phyloP scores from a whole-genome alignment of 2,113 vertebrate genomes.

The Zeus faber region DNA sequence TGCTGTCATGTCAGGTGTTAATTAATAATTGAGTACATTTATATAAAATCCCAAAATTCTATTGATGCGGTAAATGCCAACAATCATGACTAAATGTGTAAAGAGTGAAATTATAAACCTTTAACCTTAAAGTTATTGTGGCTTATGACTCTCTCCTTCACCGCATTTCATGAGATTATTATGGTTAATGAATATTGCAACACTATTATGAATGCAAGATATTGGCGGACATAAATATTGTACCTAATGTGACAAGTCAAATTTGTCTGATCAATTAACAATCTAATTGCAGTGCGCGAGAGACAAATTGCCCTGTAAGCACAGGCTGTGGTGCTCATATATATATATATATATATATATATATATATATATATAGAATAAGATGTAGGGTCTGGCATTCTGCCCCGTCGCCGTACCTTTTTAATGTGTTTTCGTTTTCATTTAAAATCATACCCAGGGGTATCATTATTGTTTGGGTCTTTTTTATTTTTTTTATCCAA shows the following conservation, averaged over 20 bases:
- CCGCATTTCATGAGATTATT: conserved; percentile 32
- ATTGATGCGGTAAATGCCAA: conserved; percentile 7
- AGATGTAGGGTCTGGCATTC: conserved; percentile 22
- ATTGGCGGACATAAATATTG: conserved; percentile 25
- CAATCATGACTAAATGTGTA: neutral
- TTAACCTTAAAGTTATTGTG: too few relatives aligned
- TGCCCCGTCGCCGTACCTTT: conserved; percentile 45
- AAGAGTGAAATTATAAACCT: too few relatives aligned
- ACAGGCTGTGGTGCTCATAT: conserved; percentile 12
- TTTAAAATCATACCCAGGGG: conserved; percentile 58
- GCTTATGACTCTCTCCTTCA: too few relatives aligned
- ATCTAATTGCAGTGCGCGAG: conserved; percentile 27
- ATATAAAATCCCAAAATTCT: conserved; percentile 12
- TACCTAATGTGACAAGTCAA: conserved; percentile 24
- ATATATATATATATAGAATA: neutral
- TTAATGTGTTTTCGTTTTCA: conserved; percentile 41
- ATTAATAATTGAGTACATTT: too few relatives aligned
- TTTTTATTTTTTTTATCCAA: conserved; percentile 74
- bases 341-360: conserved; percentile 15
- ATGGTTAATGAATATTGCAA: conserved; percentile 23
- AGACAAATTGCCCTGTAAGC: conserved; percentile 23
- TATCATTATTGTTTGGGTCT: conserved; percentile 68
- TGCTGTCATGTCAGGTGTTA: too few relatives aligned
- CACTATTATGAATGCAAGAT: too few relatives aligned
- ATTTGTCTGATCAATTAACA: conserved; percentile 35